Evolutionary conservation across 2,888 invertebrate species (phyloP).

Genomic region (Epinotia demarniana): DNA sequence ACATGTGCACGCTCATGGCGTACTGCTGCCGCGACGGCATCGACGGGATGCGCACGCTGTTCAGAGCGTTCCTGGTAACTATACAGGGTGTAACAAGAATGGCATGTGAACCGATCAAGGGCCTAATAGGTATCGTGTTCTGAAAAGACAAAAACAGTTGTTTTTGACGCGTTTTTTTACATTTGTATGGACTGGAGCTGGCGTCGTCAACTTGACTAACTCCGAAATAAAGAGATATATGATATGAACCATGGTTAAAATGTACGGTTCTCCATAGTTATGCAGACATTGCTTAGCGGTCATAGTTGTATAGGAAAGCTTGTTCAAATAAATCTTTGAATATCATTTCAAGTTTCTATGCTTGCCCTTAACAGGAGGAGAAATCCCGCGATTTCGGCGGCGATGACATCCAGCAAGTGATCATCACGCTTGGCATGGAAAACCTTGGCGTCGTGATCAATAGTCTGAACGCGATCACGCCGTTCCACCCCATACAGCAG

Average conservation of each 20-base stretch:
- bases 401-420: slow-evolving; percentile 34
- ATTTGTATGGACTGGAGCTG: no score
- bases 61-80: slow-evolving; percentile 61
- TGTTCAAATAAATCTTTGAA: neutral
- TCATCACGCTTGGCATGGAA: slow-evolving; percentile 51
- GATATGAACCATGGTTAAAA: neutral
- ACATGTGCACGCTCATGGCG: slow-evolving; percentile 62
- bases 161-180: no score
- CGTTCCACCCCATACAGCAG: slow-evolving; percentile 52
- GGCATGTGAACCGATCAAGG: no score
- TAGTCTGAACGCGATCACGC: slow-evolving; percentile 48
- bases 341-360: neutral
- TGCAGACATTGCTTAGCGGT: no score
- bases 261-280: neutral
- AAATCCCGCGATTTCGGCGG: slow-evolving; percentile 28
- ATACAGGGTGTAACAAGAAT: no score
- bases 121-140: no score
- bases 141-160: no score
- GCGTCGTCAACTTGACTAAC: no score
- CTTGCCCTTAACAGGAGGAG: slow-evolving; percentile 35
- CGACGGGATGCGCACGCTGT: slow-evolving; percentile 57
- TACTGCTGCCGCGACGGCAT: slow-evolving; percentile 59
- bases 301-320: neutral
- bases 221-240: no score
- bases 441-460: slow-evolving; percentile 52